These are phyloP conservation scores for Cynopterus sphinx DNA, from an alignment of 2,797 vertebrate species.

Conservation along the genomic window DNA sequence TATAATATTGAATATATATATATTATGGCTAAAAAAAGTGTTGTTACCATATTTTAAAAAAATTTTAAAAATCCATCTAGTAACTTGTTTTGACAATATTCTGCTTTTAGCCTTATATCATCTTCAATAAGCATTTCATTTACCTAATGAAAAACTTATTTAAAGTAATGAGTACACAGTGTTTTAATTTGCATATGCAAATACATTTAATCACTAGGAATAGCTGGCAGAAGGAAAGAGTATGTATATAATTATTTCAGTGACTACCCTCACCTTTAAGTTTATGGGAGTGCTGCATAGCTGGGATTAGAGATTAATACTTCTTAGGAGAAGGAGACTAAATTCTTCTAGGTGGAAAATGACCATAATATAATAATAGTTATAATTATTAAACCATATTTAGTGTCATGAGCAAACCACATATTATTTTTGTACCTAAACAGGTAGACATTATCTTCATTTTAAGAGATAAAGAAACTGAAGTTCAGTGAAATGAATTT, in stretches of 20 bases:
- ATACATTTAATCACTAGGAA: constrained; percentile 83
- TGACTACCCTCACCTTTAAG: constrained; percentile 55
- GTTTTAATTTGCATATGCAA: constrained; percentile 84
- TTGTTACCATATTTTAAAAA: neutral
- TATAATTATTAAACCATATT: neutral
- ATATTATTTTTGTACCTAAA: constrained; percentile 6
- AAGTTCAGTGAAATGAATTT: neutral
- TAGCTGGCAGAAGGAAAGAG: constrained; percentile 78
- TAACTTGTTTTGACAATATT: constrained; percentile 75
- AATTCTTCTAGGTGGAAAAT: constrained; percentile 24
- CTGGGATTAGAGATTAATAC: constrained; percentile 26
- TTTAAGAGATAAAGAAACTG: neutral
- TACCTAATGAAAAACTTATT: constrained; percentile 85
- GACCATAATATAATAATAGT: neutral
- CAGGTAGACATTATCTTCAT: neutral
- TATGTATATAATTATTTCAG: constrained; percentile 76
- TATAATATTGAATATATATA: neutral
- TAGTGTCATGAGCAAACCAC: neutral
- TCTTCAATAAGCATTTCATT: constrained; percentile 79
- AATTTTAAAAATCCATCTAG: constrained; percentile 39
- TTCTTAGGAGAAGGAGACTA: rapidly evolving
- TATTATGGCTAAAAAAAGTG: neutral
- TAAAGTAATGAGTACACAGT: constrained; percentile 81
- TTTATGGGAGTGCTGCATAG: constrained; percentile 57
- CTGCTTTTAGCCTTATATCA: constrained; percentile 74